Evolutionary conservation across 2,888 invertebrate genomes (phyloP), one percentile per base, ranked within the genome.

Genomic region (Lamproptera curius): DNA sequence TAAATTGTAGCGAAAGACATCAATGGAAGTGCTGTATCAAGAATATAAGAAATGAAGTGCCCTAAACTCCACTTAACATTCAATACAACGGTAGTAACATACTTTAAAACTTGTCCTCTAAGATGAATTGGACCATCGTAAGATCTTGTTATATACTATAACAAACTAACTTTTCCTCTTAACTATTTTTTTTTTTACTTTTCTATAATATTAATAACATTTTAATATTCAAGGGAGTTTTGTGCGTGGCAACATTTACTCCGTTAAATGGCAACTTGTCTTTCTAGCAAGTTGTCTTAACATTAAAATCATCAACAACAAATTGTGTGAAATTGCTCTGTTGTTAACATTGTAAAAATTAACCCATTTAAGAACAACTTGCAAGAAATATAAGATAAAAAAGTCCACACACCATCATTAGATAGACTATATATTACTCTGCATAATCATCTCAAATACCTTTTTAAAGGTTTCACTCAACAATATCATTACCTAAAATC

Each of bases 121-220:
- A 61, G 67, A 65, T 69, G 64, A 74, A 73, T 76, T 76, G 77
- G 76, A 75, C 76, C 76, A 66, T 72, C 64, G 56, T 62, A 61
- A 62, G 65, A 68, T 62, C 62, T 64, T 59, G 59, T 58, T 58
- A 62, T 52, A 62, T 61, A 28, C 6, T 28, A 59, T 62, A 62
- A 62, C 58, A 59, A 65, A 60, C 61, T 69, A 68, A 51, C 63
- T 62, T 56, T 62, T 66, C 58, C 65, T 63, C 70, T 70, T 70
- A 66, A 53, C 58, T 66, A 65, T 9, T 34, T 55, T 56, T 20
- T 28, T 28, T 28, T 28, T 28, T 5, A 28, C n/a, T 54, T 56
- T 52, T 55, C 53, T 51, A 57, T 56, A 59, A 63, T 66, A 63
- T 61, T 58, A 65, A 28, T 28, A 71, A 70, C 68, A 63, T 63